Evolutionary conservation across 1,140 invertebrate species (phyloP).

Genomic region (Planococcus citri): DNA sequence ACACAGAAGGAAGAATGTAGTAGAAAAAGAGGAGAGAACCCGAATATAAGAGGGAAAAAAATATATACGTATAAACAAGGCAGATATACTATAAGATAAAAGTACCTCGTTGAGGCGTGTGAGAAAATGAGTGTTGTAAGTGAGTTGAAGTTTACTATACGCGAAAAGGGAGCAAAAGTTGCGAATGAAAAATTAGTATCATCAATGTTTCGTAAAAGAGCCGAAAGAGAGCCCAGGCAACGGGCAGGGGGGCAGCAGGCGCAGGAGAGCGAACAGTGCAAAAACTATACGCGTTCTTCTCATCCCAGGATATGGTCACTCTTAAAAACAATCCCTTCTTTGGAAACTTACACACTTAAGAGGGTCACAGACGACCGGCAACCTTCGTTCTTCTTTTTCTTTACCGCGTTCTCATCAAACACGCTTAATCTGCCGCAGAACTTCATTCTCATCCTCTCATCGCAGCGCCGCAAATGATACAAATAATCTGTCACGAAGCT

Average conservation of each 20-base stretch:
- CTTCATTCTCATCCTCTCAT: not conserved
- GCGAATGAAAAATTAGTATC: slow-evolving; percentile 7
- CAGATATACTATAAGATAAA: not conserved
- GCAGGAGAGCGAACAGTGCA: not conserved
- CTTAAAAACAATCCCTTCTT: slow-evolving; percentile 5
- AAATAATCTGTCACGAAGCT: slow-evolving; percentile 6
- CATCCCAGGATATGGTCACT: slow-evolving; percentile 5
- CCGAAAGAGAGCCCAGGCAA: no score
- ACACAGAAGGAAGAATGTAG: no score
- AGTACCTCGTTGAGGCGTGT: not conserved
- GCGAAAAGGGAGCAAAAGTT: not conserved
- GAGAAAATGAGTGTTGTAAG: slow-evolving; percentile 1
- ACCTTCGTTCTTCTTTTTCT: not conserved
- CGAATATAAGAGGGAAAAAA: no score
- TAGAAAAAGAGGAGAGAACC: no score
- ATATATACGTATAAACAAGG: no score
- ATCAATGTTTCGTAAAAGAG: not conserved
- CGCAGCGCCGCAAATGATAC: not conserved
- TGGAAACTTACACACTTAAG: not conserved
- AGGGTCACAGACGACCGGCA: not conserved
- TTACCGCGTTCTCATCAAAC: not conserved
- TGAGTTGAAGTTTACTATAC: not conserved
- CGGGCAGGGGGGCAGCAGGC: not conserved
- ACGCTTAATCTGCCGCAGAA: not conserved
- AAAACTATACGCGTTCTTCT: slow-evolving; percentile 7